Conservation (phyloP, 1,140 invertebrate genomes). For the Drosophila ercepeae region DNA sequence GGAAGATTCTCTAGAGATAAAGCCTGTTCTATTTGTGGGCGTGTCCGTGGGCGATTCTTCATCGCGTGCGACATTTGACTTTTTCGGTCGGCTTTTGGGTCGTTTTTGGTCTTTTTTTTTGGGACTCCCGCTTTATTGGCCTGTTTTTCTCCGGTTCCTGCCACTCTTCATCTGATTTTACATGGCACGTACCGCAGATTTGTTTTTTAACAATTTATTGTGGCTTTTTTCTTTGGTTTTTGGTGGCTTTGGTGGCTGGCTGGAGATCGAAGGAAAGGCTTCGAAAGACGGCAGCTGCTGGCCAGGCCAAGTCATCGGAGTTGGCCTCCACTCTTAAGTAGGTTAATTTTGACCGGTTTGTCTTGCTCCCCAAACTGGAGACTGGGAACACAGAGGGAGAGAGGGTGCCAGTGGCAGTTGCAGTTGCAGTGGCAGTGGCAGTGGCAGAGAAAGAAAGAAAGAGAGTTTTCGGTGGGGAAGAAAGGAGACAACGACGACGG, state of each 20-base stretch:
- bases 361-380: conserved; percentile 32
- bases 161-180: conserved; percentile 44
- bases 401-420: background rate
- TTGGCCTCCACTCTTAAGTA: conserved; percentile 61
- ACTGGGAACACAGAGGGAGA: background rate
- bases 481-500: conserved; percentile 16
- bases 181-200: conserved; percentile 70
- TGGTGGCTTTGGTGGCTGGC: conserved; percentile 30
- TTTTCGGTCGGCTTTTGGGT: conserved; percentile 1
- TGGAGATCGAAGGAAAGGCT: conserved; percentile 50
- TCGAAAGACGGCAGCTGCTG: conserved; percentile 48
- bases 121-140: background rate
- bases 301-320: conserved; percentile 37
- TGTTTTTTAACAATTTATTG: conserved; percentile 28
- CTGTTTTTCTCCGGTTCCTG: background rate
- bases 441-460: conserved; percentile 3
- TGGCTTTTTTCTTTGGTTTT: conserved; percentile 32
- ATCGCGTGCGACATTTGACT: conserved; percentile 38
- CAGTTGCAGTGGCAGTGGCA: too few relatives aligned
- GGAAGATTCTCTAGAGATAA: conserved; percentile 9
- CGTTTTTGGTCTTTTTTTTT: conserved; percentile 13
- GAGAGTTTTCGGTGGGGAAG: background rate
- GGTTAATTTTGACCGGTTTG: conserved; percentile 81
- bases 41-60: conserved; percentile 16
- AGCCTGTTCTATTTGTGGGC: conserved; percentile 9